These are phyloP conservation scores for Opisthocomus hoazin DNA, from an alignment of 2,113 vertebrate genomes.

Conservation along the genomic window DNA sequence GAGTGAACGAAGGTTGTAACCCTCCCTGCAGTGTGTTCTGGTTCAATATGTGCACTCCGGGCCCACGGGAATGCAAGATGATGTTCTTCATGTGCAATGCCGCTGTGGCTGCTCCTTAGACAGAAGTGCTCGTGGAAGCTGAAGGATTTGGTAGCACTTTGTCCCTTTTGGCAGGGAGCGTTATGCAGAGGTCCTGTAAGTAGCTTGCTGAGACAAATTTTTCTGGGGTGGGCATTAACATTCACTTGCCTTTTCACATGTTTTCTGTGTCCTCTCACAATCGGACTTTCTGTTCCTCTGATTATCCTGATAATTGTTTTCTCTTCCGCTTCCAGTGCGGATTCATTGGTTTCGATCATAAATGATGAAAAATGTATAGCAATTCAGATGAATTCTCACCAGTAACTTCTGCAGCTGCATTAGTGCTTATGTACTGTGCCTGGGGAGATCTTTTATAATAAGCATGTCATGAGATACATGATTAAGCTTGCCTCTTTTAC, in stretches of 20 bases:
- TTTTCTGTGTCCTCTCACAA: background rate
- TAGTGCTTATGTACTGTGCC: background rate
- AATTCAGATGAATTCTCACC: background rate
- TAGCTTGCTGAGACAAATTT: background rate
- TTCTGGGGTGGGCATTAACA: background rate
- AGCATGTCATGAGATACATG: accelerated
- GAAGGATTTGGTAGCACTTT: background rate
- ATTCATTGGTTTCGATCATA: background rate
- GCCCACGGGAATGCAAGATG: accelerated
- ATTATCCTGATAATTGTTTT: background rate
- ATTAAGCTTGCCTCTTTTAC: background rate
- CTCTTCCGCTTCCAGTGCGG: background rate
- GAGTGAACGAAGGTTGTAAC: background rate
- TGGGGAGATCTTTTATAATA: background rate
- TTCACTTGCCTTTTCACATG: accelerated
- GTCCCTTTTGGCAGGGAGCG: background rate
- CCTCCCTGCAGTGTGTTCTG: background rate
- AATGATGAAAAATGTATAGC: background rate
- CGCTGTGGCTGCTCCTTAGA: background rate
- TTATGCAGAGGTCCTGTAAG: background rate
- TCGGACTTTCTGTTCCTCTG: background rate
- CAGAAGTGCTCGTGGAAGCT: background rate
- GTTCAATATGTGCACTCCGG: background rate
- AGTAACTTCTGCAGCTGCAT: background rate
- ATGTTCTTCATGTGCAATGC: background rate